Base-by-base conservation (phyloP, 2,888 invertebrate genomes). In the Pecten maximus region DNA sequence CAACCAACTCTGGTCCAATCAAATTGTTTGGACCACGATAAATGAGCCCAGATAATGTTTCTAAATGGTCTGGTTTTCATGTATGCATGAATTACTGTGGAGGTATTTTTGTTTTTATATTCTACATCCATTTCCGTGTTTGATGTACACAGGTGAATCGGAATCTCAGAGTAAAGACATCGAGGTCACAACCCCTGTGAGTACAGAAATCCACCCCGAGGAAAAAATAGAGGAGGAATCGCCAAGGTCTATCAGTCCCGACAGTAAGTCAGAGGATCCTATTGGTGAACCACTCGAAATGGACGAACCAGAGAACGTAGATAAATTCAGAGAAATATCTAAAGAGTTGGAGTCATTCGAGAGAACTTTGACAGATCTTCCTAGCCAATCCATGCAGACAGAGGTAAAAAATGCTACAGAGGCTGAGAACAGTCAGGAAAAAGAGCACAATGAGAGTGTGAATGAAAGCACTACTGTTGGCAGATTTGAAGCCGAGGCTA, bases 281-380 rank as follows among this genome's bases (percentile, higher is more conserved):
- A 10, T 74, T 10, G 28, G 35, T 74, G 74, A 74, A 35, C 74
- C 28, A 35, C 74, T 74, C 35, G 23, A 35, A 4, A 74, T 74
- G 74, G 74, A 74, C 35, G 74, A 74, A 74, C 74, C 74, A 74
- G 35, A 74, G 28, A 35, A 74, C 35, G 74, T 28, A 74, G 35
- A 74, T 6, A 74, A 74, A 35, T 74, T 74, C 74, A 74, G 74
- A 74, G 74, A 74, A 74, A 74, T 74, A 16, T 74, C 74, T 35
- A 35, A 28, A 35, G 74, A 74, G 74, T 23, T 74, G 35, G 35
- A 35, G 35, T 74, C 74, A 35, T 74, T 74, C 35, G 74, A 74
- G 74, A 74, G 35, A 74, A 74, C 74, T 35, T 16, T 74, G 74
- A 74, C 74, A 35, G 74, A 74, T 74, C 74, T 74, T 74, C 74